Base-by-base conservation (phyloP, 2,888 invertebrate species). In the Epinotia ramella region DNA sequence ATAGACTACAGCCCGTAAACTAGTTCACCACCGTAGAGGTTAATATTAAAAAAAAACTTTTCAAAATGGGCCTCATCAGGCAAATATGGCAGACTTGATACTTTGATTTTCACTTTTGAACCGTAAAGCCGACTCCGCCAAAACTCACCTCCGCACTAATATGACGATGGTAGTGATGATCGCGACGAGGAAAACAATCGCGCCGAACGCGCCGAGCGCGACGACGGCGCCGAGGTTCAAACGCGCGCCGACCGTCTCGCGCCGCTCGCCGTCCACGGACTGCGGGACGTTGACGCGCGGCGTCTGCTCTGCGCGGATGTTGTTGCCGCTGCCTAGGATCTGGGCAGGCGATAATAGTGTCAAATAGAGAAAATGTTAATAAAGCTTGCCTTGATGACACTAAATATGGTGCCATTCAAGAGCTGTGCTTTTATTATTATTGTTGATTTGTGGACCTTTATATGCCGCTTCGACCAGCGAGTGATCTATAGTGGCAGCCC, bases 141-240 rank as follows among this genome's bases (percentile, higher is more conserved):
- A 66, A 67, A 57, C 86, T 88, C 70, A 98, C 98, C 98, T 98
- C 92, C 97, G 95, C 71, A 98, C 96, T 80, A 98, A 95, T 77
- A 98, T 97, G 77, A 98, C 97, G 79, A 98, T 96, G 6, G 98
- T 98, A 2, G 98, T 98, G 80, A 98, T 97, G 79, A 98, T 97
- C 40, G 98, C 98, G 12, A 98, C 97, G 67, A 98, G 95, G 88
- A 98, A 97, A 9, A 98, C 97, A 82, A 98, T 97, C 11, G 97
- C 98, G n/a, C 98, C 98, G 87, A 98, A 98, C 11, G 98, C 97
- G 2, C 97, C 98, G 18, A 98, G 93, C 0, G 98, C 98, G 76
- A 98, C 98, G 80, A 98, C 97, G 7, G 98, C 98, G 72, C 98
- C 98, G 75, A 98, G 93, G 89, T 98, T 98, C 28, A 98, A 93